These are phyloP conservation scores for Drosophila nigrodunni DNA, from an alignment of 1,140 invertebrate species.

Conservation along the genomic window DNA sequence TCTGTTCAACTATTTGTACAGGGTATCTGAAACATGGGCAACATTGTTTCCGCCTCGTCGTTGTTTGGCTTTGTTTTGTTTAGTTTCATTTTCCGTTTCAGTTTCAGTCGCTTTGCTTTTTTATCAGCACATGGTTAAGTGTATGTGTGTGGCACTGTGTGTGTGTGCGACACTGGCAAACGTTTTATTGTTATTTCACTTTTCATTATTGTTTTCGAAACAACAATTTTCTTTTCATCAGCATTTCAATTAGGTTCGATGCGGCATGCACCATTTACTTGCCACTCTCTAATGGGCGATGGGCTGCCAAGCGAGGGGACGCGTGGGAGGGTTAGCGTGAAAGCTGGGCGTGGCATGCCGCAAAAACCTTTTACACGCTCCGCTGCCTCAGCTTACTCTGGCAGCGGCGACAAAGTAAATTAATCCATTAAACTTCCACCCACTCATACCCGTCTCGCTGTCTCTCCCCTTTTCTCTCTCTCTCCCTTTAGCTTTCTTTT, in stretches of 20 bases:
- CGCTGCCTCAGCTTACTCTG: constrained; percentile 59
- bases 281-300: constrained; percentile 5
- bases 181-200: constrained; percentile 75
- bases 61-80: constrained; percentile 64
- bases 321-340: constrained; percentile 21
- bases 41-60: constrained; percentile 67
- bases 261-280: constrained; percentile 58
- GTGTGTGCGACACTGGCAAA: constrained; percentile 42
- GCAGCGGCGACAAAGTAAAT: constrained; percentile 79
- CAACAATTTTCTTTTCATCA: constrained; percentile 78
- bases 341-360: constrained; percentile 35
- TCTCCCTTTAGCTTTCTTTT: neutral
- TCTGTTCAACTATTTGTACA: neutral
- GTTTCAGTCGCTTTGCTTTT: constrained; percentile 43
- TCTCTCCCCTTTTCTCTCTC: neutral
- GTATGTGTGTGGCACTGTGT: constrained; percentile 24
- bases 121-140: constrained; percentile 47
- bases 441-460: neutral
- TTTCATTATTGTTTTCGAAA: constrained; percentile 79
- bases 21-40: constrained; percentile 48
- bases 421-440: constrained; percentile 65
- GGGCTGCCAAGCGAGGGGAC: no score
- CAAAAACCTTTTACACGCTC: constrained; percentile 77
- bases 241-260: constrained; percentile 77
- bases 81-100: constrained; percentile 53